Conservation (phyloP, 2,888 invertebrate genomes). For the Mimumesa dahlbomi region DNA sequence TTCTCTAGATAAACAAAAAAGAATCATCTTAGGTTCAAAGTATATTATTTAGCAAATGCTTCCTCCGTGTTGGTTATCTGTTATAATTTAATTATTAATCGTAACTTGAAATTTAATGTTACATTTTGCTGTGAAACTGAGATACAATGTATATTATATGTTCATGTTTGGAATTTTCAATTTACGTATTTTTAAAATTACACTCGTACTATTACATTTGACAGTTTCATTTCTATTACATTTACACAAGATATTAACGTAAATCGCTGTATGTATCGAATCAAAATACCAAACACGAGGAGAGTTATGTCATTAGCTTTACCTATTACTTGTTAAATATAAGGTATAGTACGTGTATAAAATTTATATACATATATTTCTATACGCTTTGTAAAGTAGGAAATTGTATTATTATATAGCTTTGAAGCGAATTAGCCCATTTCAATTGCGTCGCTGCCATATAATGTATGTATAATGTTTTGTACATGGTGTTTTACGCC, state of each 20-base stretch:
- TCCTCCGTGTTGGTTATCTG: not conserved
- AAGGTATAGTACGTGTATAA: too few species aligned
- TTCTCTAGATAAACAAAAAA: not conserved
- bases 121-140: too few species aligned
- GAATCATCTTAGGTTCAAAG: not conserved
- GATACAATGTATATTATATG: too few species aligned
- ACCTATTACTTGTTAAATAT: not conserved
- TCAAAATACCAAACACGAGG: not conserved
- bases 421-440: constrained; percentile 17
- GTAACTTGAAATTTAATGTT: too few species aligned
- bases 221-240: too few species aligned
- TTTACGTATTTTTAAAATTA: too few species aligned
- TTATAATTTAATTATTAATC: too few species aligned
- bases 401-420: constrained; percentile 1
- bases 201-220: too few species aligned
- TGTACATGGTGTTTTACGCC: too few species aligned
- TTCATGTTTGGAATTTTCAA: too few species aligned
- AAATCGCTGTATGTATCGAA: too few species aligned
- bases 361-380: constrained; percentile 1
- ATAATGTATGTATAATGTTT: constrained; percentile 13
- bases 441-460: constrained; percentile 30
- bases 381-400: constrained; percentile 19
- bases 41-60: not conserved
- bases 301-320: not conserved
- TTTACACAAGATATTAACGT: too few species aligned